Conservation (phyloP, 2,113 vertebrate species). For the Xiphophorus hellerii region DNA sequence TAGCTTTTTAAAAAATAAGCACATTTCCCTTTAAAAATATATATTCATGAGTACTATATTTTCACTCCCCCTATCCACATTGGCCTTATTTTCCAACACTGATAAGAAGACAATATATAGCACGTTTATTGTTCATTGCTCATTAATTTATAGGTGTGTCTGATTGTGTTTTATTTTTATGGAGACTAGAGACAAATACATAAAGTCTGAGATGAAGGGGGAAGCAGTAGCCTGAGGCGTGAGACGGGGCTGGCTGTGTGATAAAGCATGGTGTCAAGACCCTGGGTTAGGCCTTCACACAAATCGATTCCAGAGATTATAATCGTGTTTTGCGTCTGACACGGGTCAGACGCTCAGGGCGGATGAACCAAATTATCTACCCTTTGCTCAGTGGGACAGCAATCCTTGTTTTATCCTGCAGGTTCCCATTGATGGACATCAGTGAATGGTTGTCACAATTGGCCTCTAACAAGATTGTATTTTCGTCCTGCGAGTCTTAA, state of each 20-base stretch:
- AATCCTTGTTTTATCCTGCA: constrained; percentile 56
- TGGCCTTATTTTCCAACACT: constrained; percentile 1
- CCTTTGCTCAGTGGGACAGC: constrained; percentile 54
- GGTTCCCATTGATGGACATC: constrained; percentile 58
- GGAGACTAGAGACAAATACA: constrained; percentile 11
- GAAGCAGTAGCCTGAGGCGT: constrained; percentile 41
- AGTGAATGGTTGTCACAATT: constrained; percentile 66
- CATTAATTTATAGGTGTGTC: constrained; percentile 1
- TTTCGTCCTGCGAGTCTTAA: constrained; percentile 39
- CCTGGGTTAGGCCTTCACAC: constrained; percentile 65
- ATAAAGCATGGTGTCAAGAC: constrained; percentile 59
- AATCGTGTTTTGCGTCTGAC: constrained; percentile 73
- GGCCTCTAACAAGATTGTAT: constrained; percentile 49
- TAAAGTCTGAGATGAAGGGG: constrained; percentile 35
- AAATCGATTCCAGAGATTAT: constrained; percentile 75
- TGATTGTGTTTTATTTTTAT: constrained; percentile 23
- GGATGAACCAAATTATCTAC: constrained; percentile 62
- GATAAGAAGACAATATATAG: constrained; percentile 1
- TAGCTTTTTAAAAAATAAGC: no score
- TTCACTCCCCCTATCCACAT: constrained; percentile 1
- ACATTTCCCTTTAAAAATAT: no score
- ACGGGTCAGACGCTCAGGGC: constrained; percentile 61
- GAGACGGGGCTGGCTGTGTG: constrained; percentile 31
- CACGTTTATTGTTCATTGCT: not conserved
- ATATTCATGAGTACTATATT: not conserved